phyloP scores from a whole-genome alignment of 2,888 invertebrate genomes.

The Lasius fuliginosus region DNA sequence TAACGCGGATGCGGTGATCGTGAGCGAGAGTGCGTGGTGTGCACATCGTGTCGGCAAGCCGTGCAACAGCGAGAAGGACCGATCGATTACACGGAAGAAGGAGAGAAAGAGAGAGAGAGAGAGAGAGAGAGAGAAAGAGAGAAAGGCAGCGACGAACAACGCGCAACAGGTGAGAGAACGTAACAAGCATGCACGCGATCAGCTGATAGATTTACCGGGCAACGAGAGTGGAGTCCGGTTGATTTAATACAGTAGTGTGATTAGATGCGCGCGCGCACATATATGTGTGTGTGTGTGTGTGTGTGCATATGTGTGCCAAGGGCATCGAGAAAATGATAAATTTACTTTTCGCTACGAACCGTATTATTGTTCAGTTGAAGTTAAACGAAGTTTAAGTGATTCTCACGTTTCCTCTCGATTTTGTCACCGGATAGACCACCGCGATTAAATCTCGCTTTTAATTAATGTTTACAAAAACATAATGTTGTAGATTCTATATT shows the following conservation, averaged over 20 bases:
- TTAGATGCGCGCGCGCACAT: neutral
- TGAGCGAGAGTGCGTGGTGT: neutral
- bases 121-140: neutral
- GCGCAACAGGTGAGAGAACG: constrained; percentile 52
- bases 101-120: neutral
- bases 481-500: too few species aligned
- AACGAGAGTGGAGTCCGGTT: neutral
- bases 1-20: neutral
- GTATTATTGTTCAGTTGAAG: neutral
- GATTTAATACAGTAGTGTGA: neutral
- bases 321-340: neutral
- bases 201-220: constrained; percentile 33
- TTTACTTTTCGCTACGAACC: neutral
- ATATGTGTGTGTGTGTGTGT: too few species aligned
- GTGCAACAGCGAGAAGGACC: neutral
- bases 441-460: neutral
- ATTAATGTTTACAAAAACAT: neutral
- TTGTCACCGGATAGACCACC: neutral
- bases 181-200: constrained; percentile 16
- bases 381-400: neutral
- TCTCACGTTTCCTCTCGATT: neutral
- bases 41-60: neutral
- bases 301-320: neutral
- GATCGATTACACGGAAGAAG: constrained; percentile 3
- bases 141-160: neutral